Evolutionary conservation across 2,113 vertebrate genomes (phyloP).

Genomic region (Arenaria interpres): DNA sequence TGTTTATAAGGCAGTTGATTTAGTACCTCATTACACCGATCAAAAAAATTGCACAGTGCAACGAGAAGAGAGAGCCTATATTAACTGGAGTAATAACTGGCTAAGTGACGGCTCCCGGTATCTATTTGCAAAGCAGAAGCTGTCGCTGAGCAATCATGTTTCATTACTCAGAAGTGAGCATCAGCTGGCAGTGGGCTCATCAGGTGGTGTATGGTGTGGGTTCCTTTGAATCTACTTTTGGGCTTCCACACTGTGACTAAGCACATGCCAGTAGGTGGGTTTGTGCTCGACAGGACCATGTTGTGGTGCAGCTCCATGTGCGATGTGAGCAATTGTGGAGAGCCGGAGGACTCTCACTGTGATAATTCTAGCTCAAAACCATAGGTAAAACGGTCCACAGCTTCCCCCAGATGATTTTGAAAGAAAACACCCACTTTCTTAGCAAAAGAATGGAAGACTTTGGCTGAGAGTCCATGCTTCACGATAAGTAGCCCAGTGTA

Average conservation of each 20-base stretch:
- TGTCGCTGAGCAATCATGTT: background rate
- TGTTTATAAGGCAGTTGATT: background rate
- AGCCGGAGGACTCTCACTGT: fast-evolving
- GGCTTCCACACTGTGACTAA: background rate
- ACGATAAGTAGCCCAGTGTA: background rate
- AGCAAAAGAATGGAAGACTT: background rate
- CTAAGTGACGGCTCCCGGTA: background rate
- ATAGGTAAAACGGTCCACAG: background rate
- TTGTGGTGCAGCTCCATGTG: background rate
- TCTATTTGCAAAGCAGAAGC: background rate
- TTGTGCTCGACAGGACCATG: background rate
- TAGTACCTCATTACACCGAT: background rate
- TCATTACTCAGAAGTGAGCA: background rate
- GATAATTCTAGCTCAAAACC: background rate
- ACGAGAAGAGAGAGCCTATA: background rate
- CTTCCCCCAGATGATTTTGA: background rate
- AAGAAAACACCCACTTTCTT: background rate
- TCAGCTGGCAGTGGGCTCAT: background rate
- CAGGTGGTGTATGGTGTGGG: background rate
- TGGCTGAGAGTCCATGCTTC: background rate
- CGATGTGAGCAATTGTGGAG: background rate
- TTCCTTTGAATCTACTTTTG: background rate
- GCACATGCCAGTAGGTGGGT: fast-evolving
- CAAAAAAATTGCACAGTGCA: background rate
- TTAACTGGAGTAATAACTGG: background rate